Evolutionary conservation across 2,113 vertebrate genomes (phyloP).

Genomic region (Cottus gobio): DNA sequence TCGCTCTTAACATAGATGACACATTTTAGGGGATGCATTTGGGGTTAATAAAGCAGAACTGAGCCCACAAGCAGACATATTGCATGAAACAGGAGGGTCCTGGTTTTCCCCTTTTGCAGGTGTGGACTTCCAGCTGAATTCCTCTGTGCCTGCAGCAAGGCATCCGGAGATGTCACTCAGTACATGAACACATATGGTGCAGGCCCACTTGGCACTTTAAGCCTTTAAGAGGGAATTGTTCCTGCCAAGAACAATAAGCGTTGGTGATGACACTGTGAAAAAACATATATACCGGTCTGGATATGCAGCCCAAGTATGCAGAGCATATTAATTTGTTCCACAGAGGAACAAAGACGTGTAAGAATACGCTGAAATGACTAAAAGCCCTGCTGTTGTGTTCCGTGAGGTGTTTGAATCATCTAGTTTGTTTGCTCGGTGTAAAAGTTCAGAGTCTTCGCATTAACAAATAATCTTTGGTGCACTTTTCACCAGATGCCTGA

Average conservation of each 20-base stretch:
- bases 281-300: constrained; percentile 24
- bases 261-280: constrained; percentile 29
- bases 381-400: background rate
- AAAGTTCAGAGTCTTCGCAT: constrained; percentile 15
- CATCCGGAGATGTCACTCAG: constrained; percentile 62
- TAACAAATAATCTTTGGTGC: constrained; percentile 19
- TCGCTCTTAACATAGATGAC: constrained; percentile 67
- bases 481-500: constrained; percentile 50
- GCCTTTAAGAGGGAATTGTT: constrained; percentile 27
- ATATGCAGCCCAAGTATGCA: constrained; percentile 27
- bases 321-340: constrained; percentile 22
- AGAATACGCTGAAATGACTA: background rate
- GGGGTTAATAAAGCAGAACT: constrained; percentile 68
- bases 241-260: constrained; percentile 59
- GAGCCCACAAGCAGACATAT: constrained; percentile 41
- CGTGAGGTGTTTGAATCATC: background rate
- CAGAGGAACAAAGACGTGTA: background rate
- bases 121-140: constrained; percentile 46
- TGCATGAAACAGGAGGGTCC: constrained; percentile 44
- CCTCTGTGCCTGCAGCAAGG: constrained; percentile 41
- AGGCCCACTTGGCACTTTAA: constrained; percentile 39
- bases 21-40: constrained; percentile 55
- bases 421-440: background rate
- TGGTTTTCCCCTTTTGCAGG: constrained; percentile 26
- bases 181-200: constrained; percentile 50